Base-by-base conservation (phyloP, 1,140 invertebrate species). In the Ceratina calcarata region DNA sequence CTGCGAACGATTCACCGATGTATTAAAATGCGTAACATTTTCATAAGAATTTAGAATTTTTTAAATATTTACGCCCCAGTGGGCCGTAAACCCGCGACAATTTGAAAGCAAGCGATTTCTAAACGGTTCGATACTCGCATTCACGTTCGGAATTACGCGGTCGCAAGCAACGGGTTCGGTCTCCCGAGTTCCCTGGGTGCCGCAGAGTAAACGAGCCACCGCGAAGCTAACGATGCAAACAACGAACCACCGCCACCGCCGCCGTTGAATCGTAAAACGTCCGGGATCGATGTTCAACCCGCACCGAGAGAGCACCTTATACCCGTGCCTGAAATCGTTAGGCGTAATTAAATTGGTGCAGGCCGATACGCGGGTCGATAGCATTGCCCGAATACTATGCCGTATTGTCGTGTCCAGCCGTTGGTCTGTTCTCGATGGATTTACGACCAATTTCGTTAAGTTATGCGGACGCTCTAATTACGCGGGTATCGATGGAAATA, bases 291-390 rank as follows among this genome's bases (percentile, higher is more conserved):
- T 84, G 61, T 32, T 20, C 60, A 8, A 60, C 51, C 58, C 77
- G 70, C 67, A 81, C 71, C 49, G 79, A 71, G 18, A 3, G 53
- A 18, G 53, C 53, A 18, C 18, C 53, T 18, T 13, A 55, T 13
- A 10, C 77, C 69, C 62, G 79, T 81, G 58, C n/a, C 55, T 81
- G 64, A 58, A 77, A 87, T 88, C 88, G 83, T 88, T 87, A 84
- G 64, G 51, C 76, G 77, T 88, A 90, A 90, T 90, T 90, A 88
- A 90, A 87, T 89, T 70, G 78, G 81, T 75, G 66, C 74, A 58
- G 32, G 15, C 55, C 60, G 80, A 86, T 85, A 83, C 49, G 74
- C 24, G 65, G 57, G 64, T 76, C 58, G 67, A 88, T 82, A 78
- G 37, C 65, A 78, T 76, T 64, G 78, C 61, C 45, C 58, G 65